Conservation (phyloP, 37 sponge, comb jelly and placozoan genomes). For the Diacarnus erythraeanus region DNA sequence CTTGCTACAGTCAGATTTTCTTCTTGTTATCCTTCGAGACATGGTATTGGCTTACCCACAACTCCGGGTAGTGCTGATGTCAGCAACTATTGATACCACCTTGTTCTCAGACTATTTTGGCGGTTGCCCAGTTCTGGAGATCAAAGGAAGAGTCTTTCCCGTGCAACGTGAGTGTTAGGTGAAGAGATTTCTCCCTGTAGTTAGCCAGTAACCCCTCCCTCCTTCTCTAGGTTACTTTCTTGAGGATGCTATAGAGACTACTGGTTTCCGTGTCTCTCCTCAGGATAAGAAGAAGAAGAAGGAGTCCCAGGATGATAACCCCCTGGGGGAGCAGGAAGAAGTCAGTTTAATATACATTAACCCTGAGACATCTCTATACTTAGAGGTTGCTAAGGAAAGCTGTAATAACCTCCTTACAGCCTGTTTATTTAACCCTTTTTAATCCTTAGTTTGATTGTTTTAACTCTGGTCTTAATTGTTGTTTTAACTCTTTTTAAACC, state of each 20-base stretch:
- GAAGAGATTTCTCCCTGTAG: conserved; percentile 54
- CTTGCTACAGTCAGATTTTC: conserved; percentile 51
- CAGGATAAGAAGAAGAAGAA: conserved; percentile 49
- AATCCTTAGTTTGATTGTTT: no score
- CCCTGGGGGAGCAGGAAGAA: no score
- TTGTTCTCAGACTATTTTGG: conserved; percentile 68
- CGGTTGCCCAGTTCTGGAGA: conserved; percentile 65
- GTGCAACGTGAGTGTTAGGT: conserved; percentile 48
- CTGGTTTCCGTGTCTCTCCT: conserved; percentile 55
- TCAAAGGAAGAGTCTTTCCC: conserved; percentile 55
- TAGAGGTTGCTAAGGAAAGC: no score
- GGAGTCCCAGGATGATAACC: no score
- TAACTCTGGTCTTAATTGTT: background rate
- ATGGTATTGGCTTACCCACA: conserved; percentile 65
- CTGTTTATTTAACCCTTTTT: no score
- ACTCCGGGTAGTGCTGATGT: conserved; percentile 78
- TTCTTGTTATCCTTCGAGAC: conserved; percentile 72
- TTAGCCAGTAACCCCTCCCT: background rate
- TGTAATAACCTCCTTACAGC: no score
- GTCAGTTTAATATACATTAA: no score
- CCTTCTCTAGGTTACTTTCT: conserved; percentile 58
- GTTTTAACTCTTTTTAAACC: background rate
- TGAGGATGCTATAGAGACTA: conserved; percentile 76
- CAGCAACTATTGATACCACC: conserved; percentile 77
- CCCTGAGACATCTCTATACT: no score